Evolutionary conservation across 2,797 vertebrate genomes (phyloP), one percentile per base, ranked within the genome.

Genomic region (Lacerta viridis): DNA sequence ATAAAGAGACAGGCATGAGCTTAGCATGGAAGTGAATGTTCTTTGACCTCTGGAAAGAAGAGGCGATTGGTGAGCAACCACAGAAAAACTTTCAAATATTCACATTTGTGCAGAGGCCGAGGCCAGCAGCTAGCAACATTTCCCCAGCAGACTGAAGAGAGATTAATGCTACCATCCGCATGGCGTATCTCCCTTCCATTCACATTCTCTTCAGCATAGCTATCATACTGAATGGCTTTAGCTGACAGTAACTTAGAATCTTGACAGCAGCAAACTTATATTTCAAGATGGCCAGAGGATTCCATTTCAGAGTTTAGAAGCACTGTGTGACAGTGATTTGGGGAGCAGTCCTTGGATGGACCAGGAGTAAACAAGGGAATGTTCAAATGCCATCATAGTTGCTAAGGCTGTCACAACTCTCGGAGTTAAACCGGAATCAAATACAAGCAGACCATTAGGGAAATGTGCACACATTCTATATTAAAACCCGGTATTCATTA

Each of bases 281-380:
- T 74, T 85, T 59, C 90, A 86, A 10, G 0, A 90, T 86, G 86
- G 93, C 59, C 43, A 85, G 80, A 77, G 72, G 76, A 86, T 80
- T 89, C 86, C 13, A 39, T 88, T 93, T 87, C 85, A 89, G 55
- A 87, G 90, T 80, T 91, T 85, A 93, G 89, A n/a, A 23, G 27
- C 3, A 20, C 50, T 5, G 74, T 1, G 1, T 83, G 75, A 74
- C n/a, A 78, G 59, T 33, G 10, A 50, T 83, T 84, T 29, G 1
- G 79, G 41, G 10, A 43, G 68, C 33, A 79, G 80, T 7, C 17
- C 61, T 76, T 76, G 59, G 61, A 25, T 68, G 59, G 84, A 75
- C 88, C 41, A 93, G 87, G 80, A 91, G 80, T 50, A 69, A 17
- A 36, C 83, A 72, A 87, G 39, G 18, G 82, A 74, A 69, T 3